These are phyloP conservation scores for Crotophaga sulcirostris DNA, from an alignment of 2,113 vertebrate genomes.

Conservation along the genomic window DNA sequence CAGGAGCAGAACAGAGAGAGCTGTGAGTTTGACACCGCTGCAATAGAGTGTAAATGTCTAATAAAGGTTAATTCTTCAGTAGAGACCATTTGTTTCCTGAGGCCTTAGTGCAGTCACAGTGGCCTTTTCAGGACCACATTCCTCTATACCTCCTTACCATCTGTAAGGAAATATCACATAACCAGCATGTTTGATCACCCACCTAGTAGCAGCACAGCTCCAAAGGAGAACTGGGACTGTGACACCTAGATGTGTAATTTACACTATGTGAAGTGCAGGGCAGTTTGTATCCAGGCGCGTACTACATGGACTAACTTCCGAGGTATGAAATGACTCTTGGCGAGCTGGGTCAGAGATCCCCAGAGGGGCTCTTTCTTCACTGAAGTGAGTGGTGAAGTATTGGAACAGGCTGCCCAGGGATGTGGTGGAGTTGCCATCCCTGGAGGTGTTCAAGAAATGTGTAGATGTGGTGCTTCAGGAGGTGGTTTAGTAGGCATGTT, in stretches of 20 bases:
- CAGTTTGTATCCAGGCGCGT: neutral
- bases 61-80: neutral
- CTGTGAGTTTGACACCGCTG: no score
- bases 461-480: no score
- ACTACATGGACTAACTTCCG: accelerated
- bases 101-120: neutral
- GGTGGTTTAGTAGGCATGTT: no score
- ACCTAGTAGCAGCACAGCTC: neutral
- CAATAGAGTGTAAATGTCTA: neutral
- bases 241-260: accelerated
- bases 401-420: no score
- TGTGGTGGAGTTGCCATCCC: no score
- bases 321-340: neutral
- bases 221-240: neutral
- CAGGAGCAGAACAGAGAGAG: no score
- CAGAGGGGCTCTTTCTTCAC: neutral
- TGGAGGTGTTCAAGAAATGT: no score
- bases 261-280: neutral
- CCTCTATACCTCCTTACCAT: neutral
- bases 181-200: neutral
- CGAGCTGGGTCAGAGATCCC: neutral
- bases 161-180: neutral
- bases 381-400: no score
- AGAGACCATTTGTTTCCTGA: neutral
- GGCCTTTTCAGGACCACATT: neutral